These are phyloP conservation scores for Hemichromis elongatus DNA, from an alignment of 2,113 vertebrate genomes.

Conservation along the genomic window DNA sequence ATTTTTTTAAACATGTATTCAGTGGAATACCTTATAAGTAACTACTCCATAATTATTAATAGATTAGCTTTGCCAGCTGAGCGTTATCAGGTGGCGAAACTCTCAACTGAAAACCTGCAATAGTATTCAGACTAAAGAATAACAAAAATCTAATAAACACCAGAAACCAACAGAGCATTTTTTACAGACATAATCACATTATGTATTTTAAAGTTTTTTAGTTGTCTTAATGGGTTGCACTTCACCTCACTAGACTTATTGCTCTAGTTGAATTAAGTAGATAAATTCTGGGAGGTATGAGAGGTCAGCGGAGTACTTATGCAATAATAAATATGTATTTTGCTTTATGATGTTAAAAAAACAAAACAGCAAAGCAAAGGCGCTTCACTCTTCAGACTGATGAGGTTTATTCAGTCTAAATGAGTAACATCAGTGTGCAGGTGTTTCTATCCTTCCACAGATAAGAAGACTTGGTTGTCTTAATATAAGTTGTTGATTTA, in stretches of 20 bases:
- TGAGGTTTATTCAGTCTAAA: neutral
- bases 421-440: neutral
- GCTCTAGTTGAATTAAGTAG: neutral
- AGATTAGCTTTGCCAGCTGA: neutral
- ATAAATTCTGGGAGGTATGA: neutral
- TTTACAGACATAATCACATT: too few relatives aligned
- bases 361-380: neutral
- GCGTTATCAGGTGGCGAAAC: neutral
- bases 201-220: too few relatives aligned
- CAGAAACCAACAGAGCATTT: too few relatives aligned
- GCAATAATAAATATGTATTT: neutral
- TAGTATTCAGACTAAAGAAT: too few relatives aligned
- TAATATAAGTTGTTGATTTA: neutral
- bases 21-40: neutral
- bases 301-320: neutral
- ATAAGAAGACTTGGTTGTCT: neutral
- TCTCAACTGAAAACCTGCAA: too few relatives aligned
- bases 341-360: neutral
- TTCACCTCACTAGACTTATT: neutral
- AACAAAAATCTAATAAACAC: too few relatives aligned
- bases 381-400: neutral
- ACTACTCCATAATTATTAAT: neutral
- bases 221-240: too few relatives aligned
- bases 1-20: conserved; percentile 21
- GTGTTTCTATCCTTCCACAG: neutral